A percentile compares a stretch with the other conserved stretches of the same genome.
Evolutionary conservation across 1,140 invertebrate species (phyloP).

Genomic region (Cecropterus lyciades): DNA sequence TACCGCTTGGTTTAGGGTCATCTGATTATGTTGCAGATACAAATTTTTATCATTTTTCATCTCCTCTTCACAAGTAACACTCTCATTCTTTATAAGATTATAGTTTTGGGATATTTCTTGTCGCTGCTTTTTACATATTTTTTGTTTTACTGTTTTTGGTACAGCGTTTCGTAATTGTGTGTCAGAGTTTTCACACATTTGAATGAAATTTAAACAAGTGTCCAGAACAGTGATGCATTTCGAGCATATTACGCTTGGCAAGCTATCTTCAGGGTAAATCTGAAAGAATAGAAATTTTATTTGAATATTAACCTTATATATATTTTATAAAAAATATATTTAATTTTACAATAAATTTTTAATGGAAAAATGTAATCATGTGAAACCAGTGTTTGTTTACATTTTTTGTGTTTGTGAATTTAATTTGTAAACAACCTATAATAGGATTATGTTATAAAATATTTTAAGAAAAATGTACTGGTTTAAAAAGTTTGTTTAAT

Average conservation of each 20-base stretch:
- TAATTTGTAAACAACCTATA: no score
- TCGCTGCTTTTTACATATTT: slow-evolving; percentile 13
- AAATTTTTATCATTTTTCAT: background rate
- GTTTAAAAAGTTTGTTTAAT: no score
- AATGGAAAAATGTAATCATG: no score
- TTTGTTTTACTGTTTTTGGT: background rate
- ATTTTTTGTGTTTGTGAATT: no score
- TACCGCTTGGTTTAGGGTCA: background rate
- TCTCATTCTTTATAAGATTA: slow-evolving; percentile 18
- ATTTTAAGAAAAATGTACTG: no score
- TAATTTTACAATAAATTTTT: no score
- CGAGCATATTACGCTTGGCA: slow-evolving; percentile 69
- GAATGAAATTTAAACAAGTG: slow-evolving; percentile 67
- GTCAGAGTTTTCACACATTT: slow-evolving; percentile 70
- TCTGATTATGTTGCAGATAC: slow-evolving; percentile 1
- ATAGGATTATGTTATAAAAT: no score
- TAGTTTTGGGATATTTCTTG: slow-evolving; percentile 13
- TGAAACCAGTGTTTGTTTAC: no score
- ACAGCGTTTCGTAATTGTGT: slow-evolving; percentile 44
- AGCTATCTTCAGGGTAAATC: slow-evolving; percentile 68
- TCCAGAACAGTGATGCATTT: slow-evolving; percentile 63
- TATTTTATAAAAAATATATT: no score
- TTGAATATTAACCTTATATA: no score
- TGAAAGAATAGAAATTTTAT: slow-evolving; percentile 53
- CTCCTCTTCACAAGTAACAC: slow-evolving; percentile 17